Evolutionary conservation across 23 tunicate genomes (phyloP).

Genomic region (Corella eumyota): DNA sequence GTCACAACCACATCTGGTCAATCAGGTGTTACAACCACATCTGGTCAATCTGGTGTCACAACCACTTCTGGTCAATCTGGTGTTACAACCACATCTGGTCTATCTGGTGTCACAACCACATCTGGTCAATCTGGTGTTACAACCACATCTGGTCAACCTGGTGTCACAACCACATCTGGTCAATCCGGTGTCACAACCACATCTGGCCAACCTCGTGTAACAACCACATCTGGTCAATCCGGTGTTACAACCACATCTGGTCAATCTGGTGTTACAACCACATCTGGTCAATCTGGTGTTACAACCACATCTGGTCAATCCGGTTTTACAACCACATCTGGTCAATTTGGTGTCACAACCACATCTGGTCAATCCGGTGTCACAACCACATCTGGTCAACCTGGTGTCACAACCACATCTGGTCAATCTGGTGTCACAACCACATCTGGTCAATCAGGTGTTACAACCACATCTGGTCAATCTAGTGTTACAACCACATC

Average conservation of each 20-base stretch:
- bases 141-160: slow-evolving; percentile 14
- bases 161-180: slow-evolving; percentile 25
- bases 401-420: slow-evolving; percentile 5
- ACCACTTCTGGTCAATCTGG: slow-evolving; percentile 5
- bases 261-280: slow-evolving; percentile 8
- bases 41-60: not conserved
- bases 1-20: slow-evolving; percentile 2
- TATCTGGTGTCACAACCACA: slow-evolving; percentile 19
- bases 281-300: slow-evolving; percentile 6
- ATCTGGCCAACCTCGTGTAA: slow-evolving; percentile 1
- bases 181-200: slow-evolving; percentile 22
- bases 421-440: slow-evolving; percentile 9
- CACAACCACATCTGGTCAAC: slow-evolving; percentile 3
- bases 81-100: slow-evolving; percentile 12
- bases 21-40: slow-evolving; percentile 1
- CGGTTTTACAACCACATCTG: slow-evolving; percentile 18
- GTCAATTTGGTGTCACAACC: slow-evolving; percentile 2
- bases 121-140: slow-evolving; percentile 7
- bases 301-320: slow-evolving; percentile 18
- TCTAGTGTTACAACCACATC: slow-evolving; percentile 25
- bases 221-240: slow-evolving; percentile 12
- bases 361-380: slow-evolving; percentile 3
- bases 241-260: slow-evolving; percentile 27
- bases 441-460: slow-evolving; percentile 11
- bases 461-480: slow-evolving; percentile 31